Evolutionary conservation across 2,888 invertebrate species (phyloP), one percentile per base, ranked within the genome.

Genomic region (Capitulum mitella): DNA sequence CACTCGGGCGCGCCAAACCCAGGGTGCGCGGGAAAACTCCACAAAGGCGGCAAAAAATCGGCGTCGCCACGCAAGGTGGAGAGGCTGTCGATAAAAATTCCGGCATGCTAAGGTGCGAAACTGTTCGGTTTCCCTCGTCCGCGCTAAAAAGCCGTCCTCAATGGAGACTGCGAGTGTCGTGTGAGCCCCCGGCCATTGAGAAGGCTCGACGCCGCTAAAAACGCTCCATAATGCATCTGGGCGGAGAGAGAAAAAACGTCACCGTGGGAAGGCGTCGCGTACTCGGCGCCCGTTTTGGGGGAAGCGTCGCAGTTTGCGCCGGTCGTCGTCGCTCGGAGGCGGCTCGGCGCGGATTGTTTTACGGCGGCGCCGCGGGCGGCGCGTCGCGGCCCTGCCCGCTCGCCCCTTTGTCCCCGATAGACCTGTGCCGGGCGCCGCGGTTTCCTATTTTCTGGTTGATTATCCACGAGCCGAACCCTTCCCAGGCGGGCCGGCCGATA

Each of bases 401-500:
- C 16, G 40, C 70, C 40, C 70, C 70, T 70, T 70, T 70, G 70
- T 70, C 70, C 64, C 64, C 26, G 70, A 22, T 70, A 40, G 29
- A 40, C 70, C 70, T 37, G 58, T 29, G 40, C 70, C 70, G 37
- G 14, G 26, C 40, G 40, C 70, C 10, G 37, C 22, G 29, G 70
- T 40, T 70, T 70, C 70, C 70, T 70, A 70, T 70, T 70, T 70
- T 70, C 70, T 70, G 70, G 70, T 70, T 70, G 70, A 70, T 70
- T 70, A 70, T 70, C 70, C 70, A 70, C 70, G 22, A 70, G 70
- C 70, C n/a, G 70, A 70, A 70, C 70, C 70, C 70, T 70, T 70
- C 70, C 70, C 70, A 70, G 37, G 37, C 70, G 40, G 32, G 37
- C 16, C 26, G 19, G 26, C 10, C 70, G 70, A 70, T 70, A 37